phyloP scores from a whole-genome alignment of 2,888 invertebrate species.

The Harmothoe impar region DNA sequence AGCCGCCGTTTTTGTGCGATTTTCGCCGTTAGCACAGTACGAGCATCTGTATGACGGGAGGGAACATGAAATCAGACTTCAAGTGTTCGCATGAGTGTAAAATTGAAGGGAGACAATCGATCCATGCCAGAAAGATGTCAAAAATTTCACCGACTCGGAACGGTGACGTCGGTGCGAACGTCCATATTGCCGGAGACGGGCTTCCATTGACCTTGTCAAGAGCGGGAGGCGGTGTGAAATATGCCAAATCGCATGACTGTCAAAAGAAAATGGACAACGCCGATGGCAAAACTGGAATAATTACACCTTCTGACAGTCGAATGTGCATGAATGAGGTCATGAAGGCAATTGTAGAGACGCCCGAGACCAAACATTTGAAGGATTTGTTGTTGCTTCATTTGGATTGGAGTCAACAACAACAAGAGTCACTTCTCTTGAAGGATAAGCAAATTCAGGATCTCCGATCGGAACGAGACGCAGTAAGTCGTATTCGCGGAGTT shows the following conservation, averaged over 20 bases:
- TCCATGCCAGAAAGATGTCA: slow-evolving; percentile 58
- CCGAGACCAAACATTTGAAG: slow-evolving; percentile 83
- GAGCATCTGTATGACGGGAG: slow-evolving; percentile 16
- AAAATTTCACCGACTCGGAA: slow-evolving; percentile 60
- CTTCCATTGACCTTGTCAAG: slow-evolving; percentile 35
- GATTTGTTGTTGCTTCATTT: slow-evolving; percentile 92
- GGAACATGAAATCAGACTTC: slow-evolving; percentile 59
- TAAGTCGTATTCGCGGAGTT: slow-evolving; percentile 82
- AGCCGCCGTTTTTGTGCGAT: neutral
- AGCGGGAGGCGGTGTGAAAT: slow-evolving; percentile 25
- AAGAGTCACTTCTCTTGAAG: slow-evolving; percentile 91
- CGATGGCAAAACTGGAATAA: slow-evolving; percentile 12
- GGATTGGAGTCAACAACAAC: slow-evolving; percentile 95
- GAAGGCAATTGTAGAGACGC: slow-evolving; percentile 67
- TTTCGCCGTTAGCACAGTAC: slow-evolving; percentile 16
- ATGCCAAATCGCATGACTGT: slow-evolving; percentile 39
- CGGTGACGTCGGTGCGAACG: slow-evolving; percentile 38
- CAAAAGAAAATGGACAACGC: slow-evolving; percentile 42
- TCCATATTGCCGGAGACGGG: slow-evolving; percentile 35
- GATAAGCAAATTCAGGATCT: slow-evolving; percentile 90
- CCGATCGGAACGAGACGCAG: slow-evolving; percentile 91
- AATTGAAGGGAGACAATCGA: slow-evolving; percentile 60
- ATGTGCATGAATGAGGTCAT: slow-evolving; percentile 47
- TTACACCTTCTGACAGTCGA: neutral
- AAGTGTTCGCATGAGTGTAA: slow-evolving; percentile 11